Evolutionary conservation across 2,797 vertebrate species (phyloP).

Genomic region (Scarus forsteni): DNA sequence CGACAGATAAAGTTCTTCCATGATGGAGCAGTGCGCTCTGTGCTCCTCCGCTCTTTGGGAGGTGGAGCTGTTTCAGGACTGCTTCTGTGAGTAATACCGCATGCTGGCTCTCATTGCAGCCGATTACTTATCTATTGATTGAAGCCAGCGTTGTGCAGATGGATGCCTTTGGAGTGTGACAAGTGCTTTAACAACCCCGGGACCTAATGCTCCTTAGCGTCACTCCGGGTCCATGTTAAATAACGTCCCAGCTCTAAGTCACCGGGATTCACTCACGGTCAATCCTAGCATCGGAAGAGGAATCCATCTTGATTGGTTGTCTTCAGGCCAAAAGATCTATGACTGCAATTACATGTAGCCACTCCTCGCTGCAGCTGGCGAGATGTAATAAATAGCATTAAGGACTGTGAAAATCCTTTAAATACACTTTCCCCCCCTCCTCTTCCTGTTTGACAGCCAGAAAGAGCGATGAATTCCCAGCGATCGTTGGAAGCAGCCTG

Average conservation of each 20-base stretch:
- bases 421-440: slow-evolving; percentile 73
- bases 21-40: slow-evolving; percentile 64
- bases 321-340: slow-evolving; percentile 80
- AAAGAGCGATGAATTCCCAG: slow-evolving; percentile 75
- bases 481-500: slow-evolving; percentile 62
- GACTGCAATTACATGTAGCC: slow-evolving; percentile 81
- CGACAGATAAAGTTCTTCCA: slow-evolving; percentile 72
- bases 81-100: slow-evolving; percentile 78
- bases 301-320: slow-evolving; percentile 85
- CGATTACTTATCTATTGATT: slow-evolving; percentile 89
- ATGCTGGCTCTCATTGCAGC: slow-evolving; percentile 79
- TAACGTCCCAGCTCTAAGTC: slow-evolving; percentile 81
- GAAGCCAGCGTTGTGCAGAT: slow-evolving; percentile 80
- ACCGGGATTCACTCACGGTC: slow-evolving; percentile 75
- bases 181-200: slow-evolving; percentile 81
- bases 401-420: slow-evolving; percentile 80
- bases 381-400: slow-evolving; percentile 84
- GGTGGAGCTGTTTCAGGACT: slow-evolving; percentile 67
- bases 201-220: slow-evolving; percentile 84
- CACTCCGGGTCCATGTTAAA: slow-evolving; percentile 82
- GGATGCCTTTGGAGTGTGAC: slow-evolving; percentile 83
- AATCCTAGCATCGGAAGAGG: slow-evolving; percentile 62
- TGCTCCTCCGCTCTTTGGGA: slow-evolving; percentile 54
- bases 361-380: slow-evolving; percentile 73
- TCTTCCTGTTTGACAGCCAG: slow-evolving; percentile 74